Conservation (phyloP, 2,888 invertebrate species). For the Hyalella azteca region DNA sequence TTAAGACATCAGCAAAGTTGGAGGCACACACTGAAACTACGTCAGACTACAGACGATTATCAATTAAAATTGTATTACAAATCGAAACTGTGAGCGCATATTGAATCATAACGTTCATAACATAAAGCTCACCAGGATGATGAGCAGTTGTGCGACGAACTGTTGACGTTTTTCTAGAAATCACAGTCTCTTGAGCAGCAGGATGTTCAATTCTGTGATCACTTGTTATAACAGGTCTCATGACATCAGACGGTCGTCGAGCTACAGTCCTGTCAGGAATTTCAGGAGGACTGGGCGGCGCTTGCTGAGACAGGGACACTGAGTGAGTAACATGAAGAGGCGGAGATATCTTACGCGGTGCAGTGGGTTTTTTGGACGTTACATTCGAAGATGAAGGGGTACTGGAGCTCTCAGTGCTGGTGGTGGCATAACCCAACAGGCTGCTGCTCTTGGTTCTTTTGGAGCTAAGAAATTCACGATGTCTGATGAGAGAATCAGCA, state of each 20-base stretch:
- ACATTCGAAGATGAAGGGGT: slow-evolving; percentile 4
- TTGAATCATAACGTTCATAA: background rate
- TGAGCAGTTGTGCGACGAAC: background rate
- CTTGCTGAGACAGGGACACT: background rate
- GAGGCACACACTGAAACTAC: no score
- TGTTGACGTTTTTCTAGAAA: background rate
- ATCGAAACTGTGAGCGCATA: no score
- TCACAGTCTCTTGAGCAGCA: background rate
- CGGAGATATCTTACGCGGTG: background rate
- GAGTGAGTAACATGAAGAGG: background rate
- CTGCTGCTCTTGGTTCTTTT: background rate
- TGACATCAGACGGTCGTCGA: background rate
- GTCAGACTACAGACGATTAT: no score
- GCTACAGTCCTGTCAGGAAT: background rate
- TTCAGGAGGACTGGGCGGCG: background rate
- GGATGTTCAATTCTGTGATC: background rate
- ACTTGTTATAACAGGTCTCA: background rate
- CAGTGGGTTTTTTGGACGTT: background rate
- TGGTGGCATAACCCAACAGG: slow-evolving; percentile 5
- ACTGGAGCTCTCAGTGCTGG: slow-evolving; percentile 23
- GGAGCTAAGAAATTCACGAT: background rate
- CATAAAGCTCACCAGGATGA: background rate
- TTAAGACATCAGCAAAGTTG: no score
- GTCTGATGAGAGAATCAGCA: background rate
- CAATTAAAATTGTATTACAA: no score